These are phyloP conservation scores for Anas platyrhynchos DNA, from an alignment of 2,113 vertebrate genomes.

Conservation along the genomic window DNA sequence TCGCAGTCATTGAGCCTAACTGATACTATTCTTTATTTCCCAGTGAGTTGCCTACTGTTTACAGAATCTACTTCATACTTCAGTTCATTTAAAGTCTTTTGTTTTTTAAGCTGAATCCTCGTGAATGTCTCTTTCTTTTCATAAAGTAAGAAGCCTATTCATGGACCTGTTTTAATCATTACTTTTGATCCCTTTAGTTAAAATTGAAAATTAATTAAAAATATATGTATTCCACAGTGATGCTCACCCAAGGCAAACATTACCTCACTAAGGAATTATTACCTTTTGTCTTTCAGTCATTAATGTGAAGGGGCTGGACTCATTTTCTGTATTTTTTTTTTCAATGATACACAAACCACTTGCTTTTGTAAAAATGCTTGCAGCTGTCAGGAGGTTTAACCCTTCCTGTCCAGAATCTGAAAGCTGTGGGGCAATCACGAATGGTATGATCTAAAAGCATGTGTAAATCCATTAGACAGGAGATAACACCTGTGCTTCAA, in stretches of 20 bases:
- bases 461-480: neutral
- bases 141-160: neutral
- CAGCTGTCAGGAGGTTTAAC: slow-evolving; percentile 8
- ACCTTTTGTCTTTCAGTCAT: neutral
- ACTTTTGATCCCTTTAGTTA: slow-evolving; percentile 4
- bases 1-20: neutral
- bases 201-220: neutral
- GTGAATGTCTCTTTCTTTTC: neutral
- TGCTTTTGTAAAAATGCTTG: neutral
- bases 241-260: neutral
- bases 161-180: neutral
- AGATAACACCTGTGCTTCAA: neutral
- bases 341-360: fast-evolving
- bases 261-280: neutral
- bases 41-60: neutral
- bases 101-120: neutral
- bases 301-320: neutral
- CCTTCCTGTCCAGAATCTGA: neutral
- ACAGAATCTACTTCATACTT: neutral
- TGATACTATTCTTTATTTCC: neutral
- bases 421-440: neutral
- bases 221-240: neutral
- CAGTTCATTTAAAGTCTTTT: slow-evolving; percentile 19
- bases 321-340: neutral
- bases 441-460: neutral